phyloP scores from a whole-genome alignment of 37 sponge, comb jelly and placozoan species.

The Ephydatia muelleri region DNA sequence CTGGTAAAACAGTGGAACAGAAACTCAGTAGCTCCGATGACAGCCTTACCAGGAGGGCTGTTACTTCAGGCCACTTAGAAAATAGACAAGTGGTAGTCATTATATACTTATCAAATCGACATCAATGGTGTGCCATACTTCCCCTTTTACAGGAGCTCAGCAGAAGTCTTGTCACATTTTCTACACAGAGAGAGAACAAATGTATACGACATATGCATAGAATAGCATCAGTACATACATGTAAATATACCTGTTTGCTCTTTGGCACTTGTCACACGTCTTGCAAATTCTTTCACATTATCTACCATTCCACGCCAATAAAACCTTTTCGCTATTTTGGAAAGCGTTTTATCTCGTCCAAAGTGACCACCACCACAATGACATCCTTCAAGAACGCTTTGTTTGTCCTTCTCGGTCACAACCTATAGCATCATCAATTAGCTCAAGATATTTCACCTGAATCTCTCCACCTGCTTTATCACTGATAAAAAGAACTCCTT shows the following conservation, averaged over 20 bases:
- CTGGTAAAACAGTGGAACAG: constrained; percentile 21
- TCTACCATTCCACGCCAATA: constrained; percentile 40
- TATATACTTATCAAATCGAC: constrained; percentile 42
- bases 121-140: constrained; percentile 29
- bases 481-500: too few species aligned
- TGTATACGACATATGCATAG: background rate
- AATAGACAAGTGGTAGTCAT: constrained; percentile 21
- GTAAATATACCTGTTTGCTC: too few species aligned
- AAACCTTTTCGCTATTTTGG: constrained; percentile 11
- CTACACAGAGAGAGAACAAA: too few species aligned
- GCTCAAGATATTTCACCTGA: too few species aligned
- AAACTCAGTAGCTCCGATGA: constrained; percentile 15
- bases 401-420: background rate
- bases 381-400: constrained; percentile 29
- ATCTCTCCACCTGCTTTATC: too few species aligned
- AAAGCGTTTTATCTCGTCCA: constrained; percentile 23
- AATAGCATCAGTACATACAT: constrained; percentile 1
- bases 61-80: constrained; percentile 45
- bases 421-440: background rate
- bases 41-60: constrained; percentile 23
- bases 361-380: constrained; percentile 36
- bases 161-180: constrained; percentile 17
- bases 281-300: constrained; percentile 37
- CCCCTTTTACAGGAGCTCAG: constrained; percentile 28
- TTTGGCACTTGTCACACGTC: constrained; percentile 35